Evolutionary conservation across 1,140 invertebrate species (phyloP).

Genomic region (Holotrichia oblita): DNA sequence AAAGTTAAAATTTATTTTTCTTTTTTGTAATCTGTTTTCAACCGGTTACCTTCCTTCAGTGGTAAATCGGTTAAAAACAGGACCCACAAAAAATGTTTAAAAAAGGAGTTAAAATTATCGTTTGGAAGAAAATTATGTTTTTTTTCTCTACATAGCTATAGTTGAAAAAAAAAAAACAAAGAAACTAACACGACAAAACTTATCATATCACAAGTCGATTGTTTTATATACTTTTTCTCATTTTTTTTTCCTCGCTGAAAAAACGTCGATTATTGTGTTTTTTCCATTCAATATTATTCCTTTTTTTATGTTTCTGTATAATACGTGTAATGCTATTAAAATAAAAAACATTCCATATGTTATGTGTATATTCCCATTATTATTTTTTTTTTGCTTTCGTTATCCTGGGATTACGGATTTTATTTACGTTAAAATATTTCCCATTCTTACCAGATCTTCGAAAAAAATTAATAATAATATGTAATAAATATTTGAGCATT

Average conservation of each 20-base stretch:
- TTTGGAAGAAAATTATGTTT: too few relatives aligned
- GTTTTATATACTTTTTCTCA: slow-evolving; percentile 8
- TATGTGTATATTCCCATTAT: neutral
- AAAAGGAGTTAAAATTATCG: too few relatives aligned
- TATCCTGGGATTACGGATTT: neutral
- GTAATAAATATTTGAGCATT: slow-evolving; percentile 47
- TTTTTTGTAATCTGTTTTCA: too few relatives aligned
- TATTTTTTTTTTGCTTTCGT: neutral
- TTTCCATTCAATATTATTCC: neutral
- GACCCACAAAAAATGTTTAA: too few relatives aligned
- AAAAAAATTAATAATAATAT: slow-evolving; percentile 38
- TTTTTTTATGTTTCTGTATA: slow-evolving; percentile 15
- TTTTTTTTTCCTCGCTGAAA: neutral
- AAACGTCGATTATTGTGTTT: neutral
- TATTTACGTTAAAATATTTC: neutral
- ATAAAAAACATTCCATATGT: slow-evolving; percentile 29
- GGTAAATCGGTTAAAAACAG: too few relatives aligned
- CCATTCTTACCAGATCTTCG: slow-evolving; percentile 40
- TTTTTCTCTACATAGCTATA: neutral
- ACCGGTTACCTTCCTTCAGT: too few relatives aligned
- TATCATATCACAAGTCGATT: slow-evolving; percentile 35
- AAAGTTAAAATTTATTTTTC: too few relatives aligned
- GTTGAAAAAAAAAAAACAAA: too few relatives aligned
- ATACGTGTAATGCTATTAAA: slow-evolving; percentile 27
- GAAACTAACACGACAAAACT: slow-evolving; percentile 18